Percentiles rank a stretch among this genome's conserved stretches.
Evolutionary conservation across 2,797 vertebrate genomes (phyloP).

Genomic region (Etheostoma perlongum): DNA sequence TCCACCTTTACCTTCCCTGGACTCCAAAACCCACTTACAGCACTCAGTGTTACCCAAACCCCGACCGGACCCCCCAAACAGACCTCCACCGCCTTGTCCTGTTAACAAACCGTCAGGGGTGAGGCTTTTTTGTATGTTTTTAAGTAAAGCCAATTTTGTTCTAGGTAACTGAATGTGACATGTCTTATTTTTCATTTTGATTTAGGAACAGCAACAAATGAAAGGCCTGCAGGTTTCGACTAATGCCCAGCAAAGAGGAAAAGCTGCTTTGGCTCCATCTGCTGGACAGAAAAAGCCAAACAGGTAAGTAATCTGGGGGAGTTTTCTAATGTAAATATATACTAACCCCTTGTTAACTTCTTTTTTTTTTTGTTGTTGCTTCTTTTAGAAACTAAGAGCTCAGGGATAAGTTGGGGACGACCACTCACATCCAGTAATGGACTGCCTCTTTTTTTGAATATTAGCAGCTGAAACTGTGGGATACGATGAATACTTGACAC

Average conservation of each 20-base stretch:
- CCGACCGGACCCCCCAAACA: slow-evolving; percentile 86
- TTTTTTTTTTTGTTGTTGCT: background rate
- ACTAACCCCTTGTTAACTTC: background rate
- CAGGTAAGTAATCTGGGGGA: slow-evolving; percentile 55
- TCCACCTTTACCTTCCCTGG: slow-evolving; percentile 51
- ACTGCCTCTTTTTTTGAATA: slow-evolving; percentile 48
- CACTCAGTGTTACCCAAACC: slow-evolving; percentile 29
- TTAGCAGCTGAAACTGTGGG: slow-evolving; percentile 21
- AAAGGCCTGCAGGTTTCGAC: slow-evolving; percentile 34
- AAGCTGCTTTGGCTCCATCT: slow-evolving; percentile 72
- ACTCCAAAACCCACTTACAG: slow-evolving; percentile 28
- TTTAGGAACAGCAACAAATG: slow-evolving; percentile 52
- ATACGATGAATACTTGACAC: slow-evolving; percentile 45
- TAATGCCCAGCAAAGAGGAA: slow-evolving; percentile 56
- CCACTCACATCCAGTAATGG: slow-evolving; percentile 41
- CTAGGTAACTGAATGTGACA: background rate
- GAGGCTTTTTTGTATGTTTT: slow-evolving; percentile 24
- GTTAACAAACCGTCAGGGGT: slow-evolving; percentile 82
- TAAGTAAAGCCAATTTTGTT: background rate
- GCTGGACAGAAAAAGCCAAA: slow-evolving; percentile 76
- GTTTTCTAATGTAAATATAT: background rate
- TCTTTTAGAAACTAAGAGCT: slow-evolving; percentile 73
- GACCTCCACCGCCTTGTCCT: slow-evolving; percentile 92
- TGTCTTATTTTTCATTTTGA: slow-evolving; percentile 4
- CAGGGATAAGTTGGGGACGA: slow-evolving; percentile 65